Base-by-base conservation (phyloP, 2,888 invertebrate species). In the Sclerodermus sp. region DNA sequence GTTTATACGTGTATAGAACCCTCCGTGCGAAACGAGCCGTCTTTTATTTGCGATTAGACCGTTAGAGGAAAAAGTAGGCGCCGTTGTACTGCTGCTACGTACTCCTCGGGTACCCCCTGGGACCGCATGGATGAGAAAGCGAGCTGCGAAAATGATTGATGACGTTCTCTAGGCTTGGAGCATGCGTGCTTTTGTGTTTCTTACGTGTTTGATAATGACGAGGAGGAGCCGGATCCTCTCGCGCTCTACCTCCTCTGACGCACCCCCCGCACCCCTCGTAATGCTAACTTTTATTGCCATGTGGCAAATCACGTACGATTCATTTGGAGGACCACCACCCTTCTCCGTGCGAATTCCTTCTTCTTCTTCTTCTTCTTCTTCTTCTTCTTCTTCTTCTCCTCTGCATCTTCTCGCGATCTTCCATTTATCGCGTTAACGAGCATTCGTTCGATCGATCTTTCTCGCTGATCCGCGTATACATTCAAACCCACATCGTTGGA, bases 1-100 rank as follows among this genome's bases (percentile, higher is more conserved):
- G 62, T 62, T 57, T 62, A 62, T 60, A 62, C 57, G 62, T 62
- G 62, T 62, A 62, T 60, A 62, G 55, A 45, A 23, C 29, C 14
- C 16, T 18, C 50, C 53, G 60, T 47, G 60, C 38, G 41, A 44
- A 38, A 45, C 60, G 48, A 46, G 3, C 39, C 40, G 55, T 47
- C 53, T 61, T 54, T 60, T 47, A 47, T 51, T 60, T 51, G 50
- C 49, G 45, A 55, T 49, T 48, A 50, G 31, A 38, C 41, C 45
- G 49, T 53, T 44, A 44, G 46, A 42, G 13, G 47, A 40, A 49
- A 40, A 58, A 40, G 58, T 45, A 41, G 47, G 43, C 6, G 38
- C 32, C 14, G 56, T 50, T 50, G 32, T 30, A 10, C 10, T 30
- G 30, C 30, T 30, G 8, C 30, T 9, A 30, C 30, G 30, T 10